Evolutionary conservation across 1,140 invertebrate species (phyloP), one percentile per base, ranked within the genome.

Genomic region (Marisa cornuarietis): DNA sequence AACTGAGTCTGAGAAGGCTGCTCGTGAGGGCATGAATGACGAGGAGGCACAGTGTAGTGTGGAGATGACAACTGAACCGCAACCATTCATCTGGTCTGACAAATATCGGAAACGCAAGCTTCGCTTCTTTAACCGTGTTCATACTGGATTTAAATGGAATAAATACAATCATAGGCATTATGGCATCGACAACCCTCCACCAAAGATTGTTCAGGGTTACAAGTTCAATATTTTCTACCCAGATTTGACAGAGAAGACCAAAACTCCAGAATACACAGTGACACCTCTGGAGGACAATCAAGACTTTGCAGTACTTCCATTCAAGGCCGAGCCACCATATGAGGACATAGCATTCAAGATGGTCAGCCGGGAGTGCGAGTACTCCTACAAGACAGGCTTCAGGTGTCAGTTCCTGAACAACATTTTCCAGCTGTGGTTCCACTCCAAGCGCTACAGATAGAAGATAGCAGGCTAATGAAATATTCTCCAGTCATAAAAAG

Each of bases 221-320:
- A 99, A 99, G 90, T 99, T 99, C 92, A 99, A 99, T 92, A 99
- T 99, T 82, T 99, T 99, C 92, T 99, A 99, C 93, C 98, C 98
- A 0, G 99, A 99, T 93, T 93, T 99, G 66, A 99, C 99, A 85
- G 97, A 99, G 89, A 98, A 98, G 88, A 94, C 94, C 72, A 93
- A 95, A 75, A 98, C 98, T 18, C 99, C 98, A 0, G 95, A 97
- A 88, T 99, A 99, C 90, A 97, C 94, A 75, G 92, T 99, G 90
- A 98, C 95, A 66, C 94, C 96, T 0, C 97, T 97, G 87, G 92
- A 94, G 3, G 98, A 99, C 80, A 98, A 99, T 88, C 94, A 93
- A 76, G 98, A 99, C 88, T 99, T 99, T 92, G 96, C 97, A 0
- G 95, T 98, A 84, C 92, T 99, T 14, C 93, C 96, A 49, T 99